phyloP scores from a whole-genome alignment of 2,797 vertebrate genomes.

The Helarctos malayanus region DNA sequence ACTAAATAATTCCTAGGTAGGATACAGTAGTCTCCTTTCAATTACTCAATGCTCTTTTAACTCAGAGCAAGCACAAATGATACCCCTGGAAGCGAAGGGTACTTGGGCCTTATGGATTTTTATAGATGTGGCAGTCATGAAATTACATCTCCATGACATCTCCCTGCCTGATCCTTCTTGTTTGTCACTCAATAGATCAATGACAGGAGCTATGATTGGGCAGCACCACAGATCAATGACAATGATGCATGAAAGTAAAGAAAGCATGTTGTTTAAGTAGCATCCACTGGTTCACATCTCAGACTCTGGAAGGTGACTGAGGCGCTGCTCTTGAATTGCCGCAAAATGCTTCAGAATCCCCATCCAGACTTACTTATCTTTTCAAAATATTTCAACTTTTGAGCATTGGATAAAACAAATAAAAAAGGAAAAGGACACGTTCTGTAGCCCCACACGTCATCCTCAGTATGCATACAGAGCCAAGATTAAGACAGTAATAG shows the following conservation, averaged over 20 bases:
- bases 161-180: neutral
- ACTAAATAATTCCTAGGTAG: conserved; percentile 1
- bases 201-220: neutral
- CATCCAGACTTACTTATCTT: neutral
- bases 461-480: neutral
- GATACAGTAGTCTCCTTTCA: neutral
- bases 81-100: neutral
- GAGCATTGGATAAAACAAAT: neutral
- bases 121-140: neutral
- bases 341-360: neutral
- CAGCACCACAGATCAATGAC: neutral
- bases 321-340: neutral
- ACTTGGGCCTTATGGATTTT: neutral
- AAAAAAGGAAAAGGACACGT: neutral
- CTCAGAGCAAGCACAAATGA: neutral
- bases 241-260: neutral
- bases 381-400: neutral
- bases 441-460: neutral
- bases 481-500: neutral
- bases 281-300: neutral
- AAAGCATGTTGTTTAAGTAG: neutral
- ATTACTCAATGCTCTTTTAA: neutral
- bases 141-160: neutral
- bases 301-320: neutral
- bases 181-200: neutral